phyloP scores from a whole-genome alignment of 2,797 vertebrate genomes.

The Pipistrellus kuhlii region DNA sequence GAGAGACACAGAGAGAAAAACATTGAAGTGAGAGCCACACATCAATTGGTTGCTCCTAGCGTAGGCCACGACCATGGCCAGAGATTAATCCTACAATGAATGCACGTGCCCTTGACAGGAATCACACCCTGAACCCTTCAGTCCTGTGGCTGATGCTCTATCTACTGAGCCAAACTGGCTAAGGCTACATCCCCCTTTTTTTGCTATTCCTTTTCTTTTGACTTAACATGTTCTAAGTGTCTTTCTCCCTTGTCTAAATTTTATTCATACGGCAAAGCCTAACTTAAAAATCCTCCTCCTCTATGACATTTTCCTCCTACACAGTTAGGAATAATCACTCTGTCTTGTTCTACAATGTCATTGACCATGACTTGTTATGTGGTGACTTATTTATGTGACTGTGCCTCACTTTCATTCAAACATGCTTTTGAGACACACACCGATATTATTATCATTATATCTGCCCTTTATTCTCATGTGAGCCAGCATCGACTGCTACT shows the following conservation, averaged over 20 bases:
- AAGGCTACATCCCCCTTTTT: not conserved
- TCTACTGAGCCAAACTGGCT: no score
- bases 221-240: not conserved
- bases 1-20: no score
- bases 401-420: not conserved
- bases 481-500: no score
- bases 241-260: not conserved
- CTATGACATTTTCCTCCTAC: not conserved
- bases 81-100: no score
- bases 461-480: not conserved
- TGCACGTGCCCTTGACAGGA: no score
- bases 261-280: not conserved
- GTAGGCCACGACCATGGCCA: no score
- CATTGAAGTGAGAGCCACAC: no score
- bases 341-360: not conserved
- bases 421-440: not conserved
- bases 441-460: not conserved
- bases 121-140: no score
- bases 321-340: not conserved
- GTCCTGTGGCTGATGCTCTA: no score
- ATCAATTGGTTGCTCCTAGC: no score
- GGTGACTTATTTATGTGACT: not conserved
- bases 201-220: constrained; percentile 18
- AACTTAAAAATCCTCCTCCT: not conserved
- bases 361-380: not conserved